These are phyloP conservation scores for Steinernema scapterisci DNA, from an alignment of 2,888 invertebrate genomes.

Conservation along the genomic window DNA sequence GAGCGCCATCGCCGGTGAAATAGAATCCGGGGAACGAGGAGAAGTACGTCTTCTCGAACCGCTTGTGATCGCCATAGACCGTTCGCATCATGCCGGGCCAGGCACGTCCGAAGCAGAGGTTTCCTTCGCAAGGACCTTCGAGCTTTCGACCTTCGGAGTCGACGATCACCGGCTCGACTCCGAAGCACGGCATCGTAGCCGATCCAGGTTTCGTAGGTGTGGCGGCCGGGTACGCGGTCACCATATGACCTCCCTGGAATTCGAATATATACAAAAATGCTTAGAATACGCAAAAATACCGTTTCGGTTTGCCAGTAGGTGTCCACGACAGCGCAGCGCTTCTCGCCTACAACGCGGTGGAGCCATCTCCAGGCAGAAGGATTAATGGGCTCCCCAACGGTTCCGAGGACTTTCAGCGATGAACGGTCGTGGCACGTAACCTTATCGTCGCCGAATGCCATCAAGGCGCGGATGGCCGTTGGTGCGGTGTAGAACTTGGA, in stretches of 20 bases:
- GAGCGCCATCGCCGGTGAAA: constrained; percentile 86
- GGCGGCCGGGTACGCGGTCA: constrained; percentile 92
- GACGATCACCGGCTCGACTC: constrained; percentile 84
- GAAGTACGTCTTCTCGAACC: constrained; percentile 88
- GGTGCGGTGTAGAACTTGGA: constrained; percentile 97
- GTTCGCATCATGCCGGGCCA: constrained; percentile 99
- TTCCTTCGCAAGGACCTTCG: constrained; percentile 88
- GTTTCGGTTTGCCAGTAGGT: constrained; percentile 99
- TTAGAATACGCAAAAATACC: constrained; percentile 56
- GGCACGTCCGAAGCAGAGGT: constrained; percentile 85
- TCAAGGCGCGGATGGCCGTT: constrained; percentile 91
- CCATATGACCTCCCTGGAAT: constrained; percentile 85
- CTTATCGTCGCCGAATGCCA: constrained; percentile 87
- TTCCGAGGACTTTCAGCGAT: constrained; percentile 81
- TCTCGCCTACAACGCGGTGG: constrained; percentile 68
- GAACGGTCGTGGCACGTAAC: constrained; percentile 78
- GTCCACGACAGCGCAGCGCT: constrained; percentile 82
- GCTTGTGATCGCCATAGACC: constrained; percentile 84
- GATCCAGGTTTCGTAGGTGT: constrained; percentile 97
- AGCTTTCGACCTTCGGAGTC: constrained; percentile 85
- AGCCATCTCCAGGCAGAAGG: constrained; percentile 75
- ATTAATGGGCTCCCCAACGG: constrained; percentile 98
- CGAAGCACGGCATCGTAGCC: constrained; percentile 97
- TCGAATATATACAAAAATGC: not conserved
- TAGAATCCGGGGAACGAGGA: constrained; percentile 94